A percentile compares a stretch with the other conserved stretches of the same genome.
Conservation (phyloP, 2,797 vertebrate genomes). For the Acrocephalus scirpaceus region DNA sequence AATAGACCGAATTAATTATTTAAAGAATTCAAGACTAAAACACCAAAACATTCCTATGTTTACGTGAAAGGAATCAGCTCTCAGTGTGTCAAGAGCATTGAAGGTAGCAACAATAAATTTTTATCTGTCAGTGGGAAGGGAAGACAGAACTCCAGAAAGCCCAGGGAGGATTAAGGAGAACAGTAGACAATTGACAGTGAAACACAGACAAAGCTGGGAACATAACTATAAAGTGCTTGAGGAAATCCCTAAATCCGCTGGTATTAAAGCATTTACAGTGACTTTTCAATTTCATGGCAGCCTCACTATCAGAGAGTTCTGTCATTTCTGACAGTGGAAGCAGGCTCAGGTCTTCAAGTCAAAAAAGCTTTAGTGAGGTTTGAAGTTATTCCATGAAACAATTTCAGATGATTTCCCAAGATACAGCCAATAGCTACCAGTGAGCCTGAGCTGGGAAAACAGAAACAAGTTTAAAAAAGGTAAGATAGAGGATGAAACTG, state of each 20-base stretch:
- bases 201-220: slow-evolving; percentile 66
- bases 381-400: background rate
- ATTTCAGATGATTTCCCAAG: background rate
- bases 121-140: slow-evolving; percentile 22
- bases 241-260: slow-evolving; percentile 66
- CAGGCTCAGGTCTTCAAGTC: background rate
- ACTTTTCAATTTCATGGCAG: slow-evolving; percentile 32
- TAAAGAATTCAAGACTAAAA: background rate
- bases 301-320: background rate
- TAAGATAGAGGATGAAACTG: rapidly evolving
- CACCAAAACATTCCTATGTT: background rate
- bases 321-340: background rate
- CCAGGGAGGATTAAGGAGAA: slow-evolving; percentile 48
- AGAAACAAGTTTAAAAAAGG: background rate
- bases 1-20: background rate
- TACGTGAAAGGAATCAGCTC: background rate
- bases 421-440: background rate
- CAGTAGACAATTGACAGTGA: slow-evolving; percentile 47
- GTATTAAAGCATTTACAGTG: slow-evolving; percentile 47
- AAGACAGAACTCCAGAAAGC: slow-evolving; percentile 53
- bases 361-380: background rate
- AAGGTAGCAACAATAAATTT: slow-evolving; percentile 25
- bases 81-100: background rate
- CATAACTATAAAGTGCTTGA: slow-evolving; percentile 63
- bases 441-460: background rate